A percentile compares a stretch with the other conserved stretches of the same genome.
phyloP scores from a whole-genome alignment of 2,797 vertebrate species.

The Pyrocephalus nanus region DNA sequence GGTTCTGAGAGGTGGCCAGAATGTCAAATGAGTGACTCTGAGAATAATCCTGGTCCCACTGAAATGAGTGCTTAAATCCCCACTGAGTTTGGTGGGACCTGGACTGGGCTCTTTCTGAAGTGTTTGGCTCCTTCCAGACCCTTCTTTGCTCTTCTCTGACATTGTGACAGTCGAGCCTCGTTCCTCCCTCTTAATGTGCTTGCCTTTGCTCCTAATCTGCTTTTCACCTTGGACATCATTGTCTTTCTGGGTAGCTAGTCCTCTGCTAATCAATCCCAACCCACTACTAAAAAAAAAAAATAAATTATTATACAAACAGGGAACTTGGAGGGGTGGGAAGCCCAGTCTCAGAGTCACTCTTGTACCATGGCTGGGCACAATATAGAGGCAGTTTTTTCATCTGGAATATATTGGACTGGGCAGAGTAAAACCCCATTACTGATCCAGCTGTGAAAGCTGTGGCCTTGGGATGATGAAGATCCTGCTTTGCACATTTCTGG shows the following conservation, averaged over 20 bases:
- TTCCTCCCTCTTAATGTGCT: neutral
- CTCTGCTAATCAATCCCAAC: neutral
- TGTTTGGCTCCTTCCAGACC: neutral
- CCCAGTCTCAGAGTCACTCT: neutral
- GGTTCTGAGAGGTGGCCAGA: slow-evolving; percentile 34
- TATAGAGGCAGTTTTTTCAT: neutral
- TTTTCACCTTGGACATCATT: neutral
- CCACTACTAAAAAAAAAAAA: neutral
- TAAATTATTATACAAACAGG: neutral
- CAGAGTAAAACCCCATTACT: neutral
- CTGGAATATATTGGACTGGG: neutral
- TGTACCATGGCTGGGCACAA: neutral
- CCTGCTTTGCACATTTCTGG: neutral
- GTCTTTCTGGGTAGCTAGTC: neutral
- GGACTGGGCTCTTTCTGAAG: neutral
- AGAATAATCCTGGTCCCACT: neutral
- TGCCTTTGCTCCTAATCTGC: neutral
- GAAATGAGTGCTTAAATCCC: slow-evolving; percentile 3
- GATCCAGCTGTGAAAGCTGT: neutral
- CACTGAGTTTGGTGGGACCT: neutral
- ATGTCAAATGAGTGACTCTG: slow-evolving; percentile 25
- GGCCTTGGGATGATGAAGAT: neutral
- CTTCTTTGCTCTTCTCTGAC: neutral
- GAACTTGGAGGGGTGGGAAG: neutral
- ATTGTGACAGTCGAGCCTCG: neutral